Base-by-base conservation (phyloP, 2,113 vertebrate species). In the Leptocoma aspasia region DNA sequence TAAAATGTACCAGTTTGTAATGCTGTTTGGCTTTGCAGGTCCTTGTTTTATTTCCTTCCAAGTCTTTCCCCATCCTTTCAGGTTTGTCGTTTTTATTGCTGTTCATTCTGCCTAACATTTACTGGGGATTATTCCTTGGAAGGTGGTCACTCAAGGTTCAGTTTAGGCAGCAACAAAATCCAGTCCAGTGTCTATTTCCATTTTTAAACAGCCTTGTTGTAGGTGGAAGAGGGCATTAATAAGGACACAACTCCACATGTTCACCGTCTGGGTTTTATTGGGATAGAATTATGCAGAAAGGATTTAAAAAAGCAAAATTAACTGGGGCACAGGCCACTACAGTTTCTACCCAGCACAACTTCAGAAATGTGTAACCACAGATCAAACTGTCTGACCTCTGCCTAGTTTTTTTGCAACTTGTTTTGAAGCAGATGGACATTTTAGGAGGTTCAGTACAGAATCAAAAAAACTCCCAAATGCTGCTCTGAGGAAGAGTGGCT, bases 1-100 rank as follows among this genome's bases (percentile, higher is more conserved):
- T 97, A 95, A 97, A 95, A 97, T 96, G 92, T 94, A 95, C 72
- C 83, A 52, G 90, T 96, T 94, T 94, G 68, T 93, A 92, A 92
- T 88, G 61, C 87, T 90, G 37, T 84, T 86, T 89, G 86, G 65
- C 75, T 97, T 95, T 81, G 35, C 73, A 65, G 92, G 45, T 89
- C 93, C 81, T 82, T 93, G 56, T 81, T 94, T 81, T 88, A 84
- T 90, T 96, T 95, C 66, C 69, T 90, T 87, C 82, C 87, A 63
- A 96, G 84, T 94, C 66, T 53, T 75, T 92, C 70, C 82, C 73
- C 2, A 1, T 86, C 71, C 87, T 94, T 95, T 96, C 70, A 84
- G 90, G 82, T 80, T 81, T 95, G 90, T 84, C 71, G 30, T 95
- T 95, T 93, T 80, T 60, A 69, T 95, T 66, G 81, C 75, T 89